These are phyloP conservation scores for Drosophila watanabei DNA, from an alignment of 1,140 invertebrate genomes.

Conservation along the genomic window DNA sequence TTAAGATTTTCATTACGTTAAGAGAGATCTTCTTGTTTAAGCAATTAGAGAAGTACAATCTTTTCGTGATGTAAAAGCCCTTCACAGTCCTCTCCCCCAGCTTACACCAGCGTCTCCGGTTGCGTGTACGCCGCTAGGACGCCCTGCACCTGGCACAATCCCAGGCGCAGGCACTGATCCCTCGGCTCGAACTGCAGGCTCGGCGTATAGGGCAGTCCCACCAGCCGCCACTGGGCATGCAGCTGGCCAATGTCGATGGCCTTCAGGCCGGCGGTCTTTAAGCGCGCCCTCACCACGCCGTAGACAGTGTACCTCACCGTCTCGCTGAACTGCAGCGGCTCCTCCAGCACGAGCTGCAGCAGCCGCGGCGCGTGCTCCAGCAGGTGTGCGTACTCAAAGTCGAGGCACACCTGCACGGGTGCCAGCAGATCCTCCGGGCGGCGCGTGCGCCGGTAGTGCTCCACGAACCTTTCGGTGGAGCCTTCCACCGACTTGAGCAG, in stretches of 20 bases:
- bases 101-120: constrained; percentile 66
- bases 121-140: constrained; percentile 73
- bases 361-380: constrained; percentile 31
- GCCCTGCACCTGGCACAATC: constrained; percentile 58
- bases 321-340: constrained; percentile 72
- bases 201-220: constrained; percentile 63
- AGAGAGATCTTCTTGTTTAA: background rate
- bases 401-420: constrained; percentile 60
- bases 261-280: constrained; percentile 40
- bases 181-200: constrained; percentile 54
- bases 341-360: constrained; percentile 58
- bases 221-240: constrained; percentile 69
- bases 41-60: background rate
- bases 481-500: constrained; percentile 65
- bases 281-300: constrained; percentile 53
- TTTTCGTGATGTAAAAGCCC: no score
- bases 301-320: constrained; percentile 69
- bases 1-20: background rate
- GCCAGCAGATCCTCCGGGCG: constrained; percentile 66
- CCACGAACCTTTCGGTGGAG: constrained; percentile 42
- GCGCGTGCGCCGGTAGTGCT: constrained; percentile 36
- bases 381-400: constrained; percentile 62
- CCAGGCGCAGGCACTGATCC: constrained; percentile 43
- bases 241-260: constrained; percentile 73
- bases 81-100: background rate